Evolutionary conservation across 2,888 invertebrate genomes (phyloP), one percentile per base, ranked within the genome.

Genomic region (Anoplius nigerrimus): DNA sequence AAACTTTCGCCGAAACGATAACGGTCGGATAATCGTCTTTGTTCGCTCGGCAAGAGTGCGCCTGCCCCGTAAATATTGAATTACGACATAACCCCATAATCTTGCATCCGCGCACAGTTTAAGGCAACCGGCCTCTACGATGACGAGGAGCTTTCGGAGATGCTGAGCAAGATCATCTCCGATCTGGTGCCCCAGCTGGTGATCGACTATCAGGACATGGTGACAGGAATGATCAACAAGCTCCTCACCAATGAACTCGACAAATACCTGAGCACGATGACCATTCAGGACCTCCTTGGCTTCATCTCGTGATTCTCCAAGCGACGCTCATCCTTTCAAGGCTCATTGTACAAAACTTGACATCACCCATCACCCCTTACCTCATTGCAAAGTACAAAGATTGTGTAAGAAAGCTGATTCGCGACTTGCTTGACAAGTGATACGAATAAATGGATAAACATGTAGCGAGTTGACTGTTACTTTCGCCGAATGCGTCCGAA

Each of bases 121-220:
- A 2, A 22, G 0, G 69, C 74, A 1, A 82, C 76, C 0, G 86
- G 87, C 45, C 22, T 87, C 0, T 80, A 45, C 68, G 0, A 79
- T 18, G 78, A 85, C 51, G 69, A 81, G 0, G 71, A 78, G 0
- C 0, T 76, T 0, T 85, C 86, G 0, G 20, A 53, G 0, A 3
- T 81, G 0, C 0, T 83, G 3, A 82, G 85, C 63, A 21, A 55
- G 0, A 34, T 76, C 0, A 18, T 84, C 3, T 74, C 80, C 15
- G 80, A 85, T 1, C 43, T 79, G 18, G 46, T 53, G 2, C 80
- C 84, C 0, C 48, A 75, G 5, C 0, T 79, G 2, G 0, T 87
- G 13, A 15, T 53, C 0, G 77, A 79, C n/a, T 80, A 79, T 27
- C 84, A 85, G 21, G 21, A 46, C 0, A 34, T 72, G 20, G 1